Conservation (phyloP, 2,797 vertebrate species). For the Philypnodon macrostomus region DNA sequence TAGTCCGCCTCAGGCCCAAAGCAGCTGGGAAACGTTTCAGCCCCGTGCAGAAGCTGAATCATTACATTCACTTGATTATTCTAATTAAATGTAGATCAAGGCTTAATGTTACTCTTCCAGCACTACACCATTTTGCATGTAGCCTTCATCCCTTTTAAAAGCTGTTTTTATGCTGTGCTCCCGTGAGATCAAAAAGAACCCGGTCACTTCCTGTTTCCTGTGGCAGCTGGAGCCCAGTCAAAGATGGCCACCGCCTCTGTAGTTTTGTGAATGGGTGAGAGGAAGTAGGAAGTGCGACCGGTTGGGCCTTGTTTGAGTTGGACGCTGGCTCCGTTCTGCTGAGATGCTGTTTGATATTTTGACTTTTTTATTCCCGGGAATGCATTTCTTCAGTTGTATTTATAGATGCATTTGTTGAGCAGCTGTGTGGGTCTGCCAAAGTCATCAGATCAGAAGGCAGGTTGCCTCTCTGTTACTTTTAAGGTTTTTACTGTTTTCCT, state of each 20-base stretch:
- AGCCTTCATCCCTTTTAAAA: neutral
- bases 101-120: no score
- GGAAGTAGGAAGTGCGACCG: slow-evolving; percentile 5
- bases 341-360: slow-evolving; percentile 6
- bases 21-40: no score
- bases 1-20: no score
- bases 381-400: slow-evolving; percentile 4
- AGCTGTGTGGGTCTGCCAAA: slow-evolving; percentile 11
- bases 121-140: no score
- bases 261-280: slow-evolving; percentile 3
- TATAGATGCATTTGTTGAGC: slow-evolving; percentile 9
- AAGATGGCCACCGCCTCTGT: slow-evolving; percentile 6
- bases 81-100: no score
- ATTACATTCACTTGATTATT: no score
- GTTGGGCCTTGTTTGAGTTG: slow-evolving; percentile 6
- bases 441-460: slow-evolving; percentile 2
- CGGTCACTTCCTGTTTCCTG: slow-evolving; percentile 2
- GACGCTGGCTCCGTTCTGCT: neutral
- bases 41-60: no score
- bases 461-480: no score
- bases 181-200: neutral
- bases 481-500: no score
- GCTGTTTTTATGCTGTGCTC: neutral
- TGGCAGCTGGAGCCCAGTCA: slow-evolving; percentile 1
- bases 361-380: neutral